These are phyloP conservation scores for Ceyx margarethae DNA, from an alignment of 2,113 vertebrate species.

Conservation along the genomic window DNA sequence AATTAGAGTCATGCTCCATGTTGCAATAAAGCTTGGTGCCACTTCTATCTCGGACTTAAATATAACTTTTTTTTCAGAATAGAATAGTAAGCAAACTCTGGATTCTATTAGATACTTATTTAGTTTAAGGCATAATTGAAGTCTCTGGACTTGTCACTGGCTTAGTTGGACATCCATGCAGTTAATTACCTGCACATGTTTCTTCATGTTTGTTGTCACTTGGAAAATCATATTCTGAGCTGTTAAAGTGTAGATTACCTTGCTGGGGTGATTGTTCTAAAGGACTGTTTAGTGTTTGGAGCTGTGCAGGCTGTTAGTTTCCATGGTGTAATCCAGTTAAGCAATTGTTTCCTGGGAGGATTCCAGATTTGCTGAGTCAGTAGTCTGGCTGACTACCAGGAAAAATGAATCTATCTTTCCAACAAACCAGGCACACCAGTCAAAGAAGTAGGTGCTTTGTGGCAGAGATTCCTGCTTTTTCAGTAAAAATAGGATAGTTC, in stretches of 20 bases:
- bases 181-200: neutral
- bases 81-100: neutral
- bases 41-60: neutral
- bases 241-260: constrained; percentile 24
- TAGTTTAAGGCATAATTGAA: neutral
- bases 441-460: neutral
- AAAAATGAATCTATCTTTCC: constrained; percentile 61
- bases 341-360: constrained; percentile 75
- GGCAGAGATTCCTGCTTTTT: neutral
- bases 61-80: neutral
- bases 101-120: neutral
- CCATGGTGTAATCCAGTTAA: constrained; percentile 78
- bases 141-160: neutral
- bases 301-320: constrained; percentile 64
- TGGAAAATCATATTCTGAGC: constrained; percentile 15
- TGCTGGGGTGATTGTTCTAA: constrained; percentile 48
- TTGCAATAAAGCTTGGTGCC: neutral
- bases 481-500: neutral
- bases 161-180: neutral
- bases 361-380: constrained; percentile 74
- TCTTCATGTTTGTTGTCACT: neutral
- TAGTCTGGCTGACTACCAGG: constrained; percentile 56
- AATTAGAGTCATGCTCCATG: neutral
- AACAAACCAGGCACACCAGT: constrained; percentile 1
- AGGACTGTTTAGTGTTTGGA: constrained; percentile 60